phyloP scores from a whole-genome alignment of 2,888 invertebrate genomes.

The Tetheella fluctuosa region DNA sequence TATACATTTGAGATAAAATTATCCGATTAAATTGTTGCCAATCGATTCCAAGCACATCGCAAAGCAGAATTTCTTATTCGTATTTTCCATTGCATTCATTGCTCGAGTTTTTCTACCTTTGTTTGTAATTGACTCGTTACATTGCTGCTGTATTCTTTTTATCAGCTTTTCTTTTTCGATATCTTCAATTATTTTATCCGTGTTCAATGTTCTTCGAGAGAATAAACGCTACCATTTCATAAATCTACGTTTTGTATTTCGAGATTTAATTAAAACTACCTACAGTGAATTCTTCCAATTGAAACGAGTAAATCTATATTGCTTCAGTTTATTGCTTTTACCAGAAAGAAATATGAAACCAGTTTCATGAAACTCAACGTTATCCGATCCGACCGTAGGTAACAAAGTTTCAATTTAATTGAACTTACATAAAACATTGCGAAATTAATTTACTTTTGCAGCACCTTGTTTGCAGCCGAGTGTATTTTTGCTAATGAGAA shows the following conservation, averaged over 20 bases:
- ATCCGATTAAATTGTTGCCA: not conserved
- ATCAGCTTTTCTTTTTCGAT: not conserved
- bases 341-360: not conserved
- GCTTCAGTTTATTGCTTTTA: not conserved
- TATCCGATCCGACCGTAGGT: not conserved
- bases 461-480: not conserved
- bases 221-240: not conserved
- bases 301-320: not conserved
- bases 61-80: not conserved
- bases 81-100: not conserved
- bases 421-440: not conserved
- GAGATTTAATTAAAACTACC: not conserved
- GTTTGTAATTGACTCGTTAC: not conserved
- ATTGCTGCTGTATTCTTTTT: not conserved
- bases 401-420: conserved; percentile 5
- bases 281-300: not conserved
- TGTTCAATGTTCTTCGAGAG: too few relatives aligned
- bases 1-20: not conserved
- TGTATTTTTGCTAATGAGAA: not conserved
- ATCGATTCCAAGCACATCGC: not conserved
- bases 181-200: not conserved
- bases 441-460: not conserved
- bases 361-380: not conserved
- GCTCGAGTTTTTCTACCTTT: not conserved
- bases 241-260: not conserved